These are phyloP conservation scores for Bufo bufo DNA, from an alignment of 2,113 vertebrate species.

Conservation along the genomic window DNA sequence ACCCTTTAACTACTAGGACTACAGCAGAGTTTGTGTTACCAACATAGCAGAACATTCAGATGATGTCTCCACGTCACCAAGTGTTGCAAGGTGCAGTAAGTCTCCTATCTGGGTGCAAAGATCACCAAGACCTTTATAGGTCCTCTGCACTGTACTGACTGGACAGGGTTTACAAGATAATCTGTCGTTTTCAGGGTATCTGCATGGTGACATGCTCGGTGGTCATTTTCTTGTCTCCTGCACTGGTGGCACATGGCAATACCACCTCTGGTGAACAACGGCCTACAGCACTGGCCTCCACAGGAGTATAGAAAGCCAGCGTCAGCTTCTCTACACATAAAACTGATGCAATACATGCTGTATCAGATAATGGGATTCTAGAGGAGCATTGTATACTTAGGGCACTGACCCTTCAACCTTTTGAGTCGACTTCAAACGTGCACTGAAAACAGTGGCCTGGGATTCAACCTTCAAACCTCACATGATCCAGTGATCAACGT, in stretches of 20 bases:
- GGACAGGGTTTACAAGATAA: too few relatives aligned
- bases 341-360: background rate
- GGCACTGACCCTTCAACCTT: background rate
- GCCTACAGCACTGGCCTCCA: too few relatives aligned
- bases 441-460: background rate
- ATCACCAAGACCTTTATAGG: background rate
- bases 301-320: too few relatives aligned
- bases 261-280: too few relatives aligned
- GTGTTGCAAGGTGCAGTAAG: background rate
- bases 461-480: slow-evolving; percentile 12
- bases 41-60: background rate
- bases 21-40: too few relatives aligned
- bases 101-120: background rate
- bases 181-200: background rate
- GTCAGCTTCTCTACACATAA: background rate
- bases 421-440: background rate
- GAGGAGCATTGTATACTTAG: background rate
- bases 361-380: background rate
- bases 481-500: slow-evolving; percentile 8
- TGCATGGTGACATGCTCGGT: too few relatives aligned
- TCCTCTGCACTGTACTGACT: background rate
- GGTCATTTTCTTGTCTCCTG: too few relatives aligned
- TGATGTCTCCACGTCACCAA: background rate
- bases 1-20: too few relatives aligned
- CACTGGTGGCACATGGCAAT: too few relatives aligned